Evolutionary conservation across 2,888 invertebrate genomes (phyloP).

Genomic region (Philaethria dido): DNA sequence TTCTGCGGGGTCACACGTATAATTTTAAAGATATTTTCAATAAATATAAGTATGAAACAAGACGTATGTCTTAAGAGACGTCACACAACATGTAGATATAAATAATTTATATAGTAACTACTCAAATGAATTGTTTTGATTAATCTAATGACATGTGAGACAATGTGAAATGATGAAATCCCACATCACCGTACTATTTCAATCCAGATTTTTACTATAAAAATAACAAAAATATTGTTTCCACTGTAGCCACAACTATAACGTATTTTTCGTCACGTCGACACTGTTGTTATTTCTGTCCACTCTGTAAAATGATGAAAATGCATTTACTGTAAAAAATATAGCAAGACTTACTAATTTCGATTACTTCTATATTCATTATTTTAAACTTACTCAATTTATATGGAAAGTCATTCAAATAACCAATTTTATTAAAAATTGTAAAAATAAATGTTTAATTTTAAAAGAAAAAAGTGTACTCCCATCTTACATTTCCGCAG

Average conservation of each 20-base stretch:
- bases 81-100: no score
- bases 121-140: no score
- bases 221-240: not conserved
- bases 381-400: constrained; percentile 17
- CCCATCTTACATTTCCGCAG: constrained; percentile 9
- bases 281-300: not conserved
- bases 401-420: constrained; percentile 11
- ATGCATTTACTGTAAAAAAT: not conserved
- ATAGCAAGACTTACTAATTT: not conserved
- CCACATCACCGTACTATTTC: not conserved
- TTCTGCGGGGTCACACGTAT: no score
- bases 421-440: constrained; percentile 17
- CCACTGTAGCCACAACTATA: not conserved
- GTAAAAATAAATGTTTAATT: constrained; percentile 14
- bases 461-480: constrained; percentile 4
- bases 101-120: no score
- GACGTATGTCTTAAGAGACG: no score
- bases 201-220: not conserved
- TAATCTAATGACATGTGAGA: no score
- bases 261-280: not conserved
- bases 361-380: not conserved
- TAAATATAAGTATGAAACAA: no score
- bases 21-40: no score
- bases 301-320: not conserved
- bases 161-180: no score